Conservation (phyloP, 2,888 invertebrate genomes). For the Drosophila planitibia region DNA sequence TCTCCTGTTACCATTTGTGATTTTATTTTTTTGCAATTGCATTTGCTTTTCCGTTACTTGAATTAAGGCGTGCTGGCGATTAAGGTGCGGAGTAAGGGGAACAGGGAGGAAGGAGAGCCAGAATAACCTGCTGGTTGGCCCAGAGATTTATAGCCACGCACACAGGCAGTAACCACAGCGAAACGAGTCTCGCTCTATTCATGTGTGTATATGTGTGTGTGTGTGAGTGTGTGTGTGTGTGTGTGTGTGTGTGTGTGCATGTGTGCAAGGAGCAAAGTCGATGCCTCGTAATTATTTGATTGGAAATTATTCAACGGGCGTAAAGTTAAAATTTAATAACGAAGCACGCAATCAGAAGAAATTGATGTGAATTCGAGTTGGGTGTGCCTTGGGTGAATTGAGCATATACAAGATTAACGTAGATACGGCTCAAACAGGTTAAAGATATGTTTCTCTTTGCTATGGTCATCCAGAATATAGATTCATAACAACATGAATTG, state of each 20-base stretch:
- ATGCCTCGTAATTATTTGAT: constrained; percentile 70
- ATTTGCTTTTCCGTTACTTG: constrained; percentile 66
- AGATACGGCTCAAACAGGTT: not conserved
- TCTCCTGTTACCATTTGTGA: not conserved
- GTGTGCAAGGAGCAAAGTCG: constrained; percentile 37
- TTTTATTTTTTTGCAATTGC: constrained; percentile 50
- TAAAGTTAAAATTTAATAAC: constrained; percentile 69
- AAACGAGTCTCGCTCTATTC: constrained; percentile 1
- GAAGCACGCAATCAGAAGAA: constrained; percentile 52
- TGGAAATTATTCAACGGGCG: constrained; percentile 70
- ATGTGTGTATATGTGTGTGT: not conserved
- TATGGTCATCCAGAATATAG: not conserved
- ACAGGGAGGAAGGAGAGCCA: not conserved
- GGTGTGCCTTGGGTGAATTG: constrained; percentile 1
- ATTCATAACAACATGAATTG: not conserved
- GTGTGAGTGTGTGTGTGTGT: not conserved
- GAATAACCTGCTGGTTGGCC: constrained; percentile 51
- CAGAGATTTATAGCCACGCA: constrained; percentile 68
- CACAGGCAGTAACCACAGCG: constrained; percentile 36
- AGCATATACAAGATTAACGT: constrained; percentile 3
- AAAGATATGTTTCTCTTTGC: not conserved
- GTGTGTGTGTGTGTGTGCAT: constrained; percentile 11
- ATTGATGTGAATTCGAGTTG: constrained; percentile 42
- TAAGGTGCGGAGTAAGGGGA: constrained; percentile 22
- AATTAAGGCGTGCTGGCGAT: constrained; percentile 62